These are phyloP conservation scores for Leptatherina wallacei DNA, from an alignment of 2,797 vertebrate genomes.

Conservation along the genomic window DNA sequence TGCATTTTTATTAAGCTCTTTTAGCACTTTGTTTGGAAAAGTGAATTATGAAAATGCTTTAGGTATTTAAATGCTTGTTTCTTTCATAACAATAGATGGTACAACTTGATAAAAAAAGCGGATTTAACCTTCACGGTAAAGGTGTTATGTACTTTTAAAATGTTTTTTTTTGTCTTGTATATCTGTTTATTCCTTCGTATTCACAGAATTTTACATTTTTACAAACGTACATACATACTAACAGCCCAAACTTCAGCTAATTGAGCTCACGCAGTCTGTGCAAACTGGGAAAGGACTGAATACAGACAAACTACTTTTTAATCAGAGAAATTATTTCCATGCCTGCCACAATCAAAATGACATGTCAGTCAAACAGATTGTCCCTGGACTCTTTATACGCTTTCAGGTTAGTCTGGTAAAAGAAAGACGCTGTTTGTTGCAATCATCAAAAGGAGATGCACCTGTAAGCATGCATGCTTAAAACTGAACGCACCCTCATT, in stretches of 20 bases:
- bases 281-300: no score
- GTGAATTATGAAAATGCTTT: slow-evolving; percentile 6
- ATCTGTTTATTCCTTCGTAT: slow-evolving; percentile 31
- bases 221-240: no score
- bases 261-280: slow-evolving; percentile 29
- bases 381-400: slow-evolving; percentile 74
- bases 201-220: no score
- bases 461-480: slow-evolving; percentile 51
- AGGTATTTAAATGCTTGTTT: slow-evolving; percentile 25
- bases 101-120: slow-evolving; percentile 13
- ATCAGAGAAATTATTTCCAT: slow-evolving; percentile 84
- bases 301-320: slow-evolving; percentile 57
- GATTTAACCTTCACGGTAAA: slow-evolving; percentile 31
- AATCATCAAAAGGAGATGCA: slow-evolving; percentile 78
- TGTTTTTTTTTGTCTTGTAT: slow-evolving; percentile 25
- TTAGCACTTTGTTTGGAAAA: no score
- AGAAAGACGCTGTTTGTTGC: slow-evolving; percentile 64
- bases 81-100: slow-evolving; percentile 20
- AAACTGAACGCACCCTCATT: slow-evolving; percentile 43
- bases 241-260: slow-evolving; percentile 27
- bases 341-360: slow-evolving; percentile 75
- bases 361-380: slow-evolving; percentile 82
- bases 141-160: slow-evolving; percentile 9
- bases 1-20: no score
- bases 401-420: slow-evolving; percentile 71